These are phyloP conservation scores for Zosterops borbonicus DNA, from an alignment of 2,113 vertebrate genomes.

Conservation along the genomic window DNA sequence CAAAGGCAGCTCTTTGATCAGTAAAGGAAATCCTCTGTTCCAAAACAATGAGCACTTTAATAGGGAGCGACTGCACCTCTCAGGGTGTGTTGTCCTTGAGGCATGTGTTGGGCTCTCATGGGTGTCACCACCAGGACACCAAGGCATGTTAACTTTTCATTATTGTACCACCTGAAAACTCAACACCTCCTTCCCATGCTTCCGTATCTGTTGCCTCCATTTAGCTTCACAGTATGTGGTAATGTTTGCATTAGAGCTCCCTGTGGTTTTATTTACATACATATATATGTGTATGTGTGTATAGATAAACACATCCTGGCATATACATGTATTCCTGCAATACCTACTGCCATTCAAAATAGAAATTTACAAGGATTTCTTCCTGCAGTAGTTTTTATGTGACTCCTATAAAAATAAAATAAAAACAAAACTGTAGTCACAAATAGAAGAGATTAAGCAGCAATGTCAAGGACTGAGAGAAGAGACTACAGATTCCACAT, in stretches of 20 bases:
- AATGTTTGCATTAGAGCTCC: background rate
- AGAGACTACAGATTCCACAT: background rate
- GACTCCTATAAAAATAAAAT: background rate
- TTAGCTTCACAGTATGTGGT: accelerated
- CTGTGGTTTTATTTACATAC: background rate
- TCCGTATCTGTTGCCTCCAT: accelerated
- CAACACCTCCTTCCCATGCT: background rate
- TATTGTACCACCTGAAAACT: background rate
- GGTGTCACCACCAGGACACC: background rate
- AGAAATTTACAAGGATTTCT: background rate
- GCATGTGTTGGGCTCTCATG: background rate
- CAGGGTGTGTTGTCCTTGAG: background rate
- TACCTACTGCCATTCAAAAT: background rate
- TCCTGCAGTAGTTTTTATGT: background rate
- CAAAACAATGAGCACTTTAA: background rate
- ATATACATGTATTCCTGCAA: background rate
- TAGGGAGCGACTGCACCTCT: background rate
- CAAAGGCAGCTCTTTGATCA: slow-evolving; percentile 32
- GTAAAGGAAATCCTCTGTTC: background rate
- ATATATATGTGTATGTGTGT: accelerated
- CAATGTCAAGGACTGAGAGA: background rate
- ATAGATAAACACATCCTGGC: background rate
- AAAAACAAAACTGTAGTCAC: background rate
- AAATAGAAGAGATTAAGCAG: slow-evolving; percentile 26
- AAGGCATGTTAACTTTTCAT: background rate